Evolutionary conservation across 1,140 invertebrate genomes (phyloP).

Genomic region (Drosophila obscura): DNA sequence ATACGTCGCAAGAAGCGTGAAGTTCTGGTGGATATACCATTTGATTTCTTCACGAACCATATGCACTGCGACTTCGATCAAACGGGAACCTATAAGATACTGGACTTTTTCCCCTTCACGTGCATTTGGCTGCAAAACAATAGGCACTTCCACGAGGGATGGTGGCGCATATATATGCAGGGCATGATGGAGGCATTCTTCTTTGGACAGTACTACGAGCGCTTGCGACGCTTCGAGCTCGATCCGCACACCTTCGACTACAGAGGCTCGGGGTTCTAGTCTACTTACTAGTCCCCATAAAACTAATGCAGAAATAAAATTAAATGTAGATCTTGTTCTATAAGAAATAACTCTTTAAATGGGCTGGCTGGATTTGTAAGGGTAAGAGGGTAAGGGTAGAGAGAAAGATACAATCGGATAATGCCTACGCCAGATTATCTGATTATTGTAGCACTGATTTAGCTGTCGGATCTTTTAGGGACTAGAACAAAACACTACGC

Average conservation of each 20-base stretch:
- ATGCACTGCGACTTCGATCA: constrained; percentile 25
- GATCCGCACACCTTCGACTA: constrained; percentile 10
- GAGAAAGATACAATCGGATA: too few relatives aligned
- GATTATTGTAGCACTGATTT: too few relatives aligned
- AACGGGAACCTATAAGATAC: not conserved
- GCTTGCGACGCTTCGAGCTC: constrained; percentile 17
- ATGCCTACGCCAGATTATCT: too few relatives aligned
- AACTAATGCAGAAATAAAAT: too few relatives aligned
- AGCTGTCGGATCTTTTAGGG: too few relatives aligned
- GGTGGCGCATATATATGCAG: constrained; percentile 19
- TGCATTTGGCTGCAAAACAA: constrained; percentile 33
- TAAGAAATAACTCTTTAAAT: too few relatives aligned
- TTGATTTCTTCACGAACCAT: constrained; percentile 28
- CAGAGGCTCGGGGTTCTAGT: too few relatives aligned
- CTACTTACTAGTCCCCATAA: too few relatives aligned
- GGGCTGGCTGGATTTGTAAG: too few relatives aligned
- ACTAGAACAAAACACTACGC: too few relatives aligned
- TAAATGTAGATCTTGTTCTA: too few relatives aligned
- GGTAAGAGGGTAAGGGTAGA: too few relatives aligned
- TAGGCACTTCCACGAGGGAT: constrained; percentile 8
- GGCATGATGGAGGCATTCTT: constrained; percentile 35
- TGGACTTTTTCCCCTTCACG: constrained; percentile 8
- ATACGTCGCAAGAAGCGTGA: constrained; percentile 26
- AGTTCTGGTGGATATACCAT: constrained; percentile 5
- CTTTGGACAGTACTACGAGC: constrained; percentile 32